Evolutionary conservation across 2,797 vertebrate genomes (phyloP).

Genomic region (Pyrocephalus nanus): DNA sequence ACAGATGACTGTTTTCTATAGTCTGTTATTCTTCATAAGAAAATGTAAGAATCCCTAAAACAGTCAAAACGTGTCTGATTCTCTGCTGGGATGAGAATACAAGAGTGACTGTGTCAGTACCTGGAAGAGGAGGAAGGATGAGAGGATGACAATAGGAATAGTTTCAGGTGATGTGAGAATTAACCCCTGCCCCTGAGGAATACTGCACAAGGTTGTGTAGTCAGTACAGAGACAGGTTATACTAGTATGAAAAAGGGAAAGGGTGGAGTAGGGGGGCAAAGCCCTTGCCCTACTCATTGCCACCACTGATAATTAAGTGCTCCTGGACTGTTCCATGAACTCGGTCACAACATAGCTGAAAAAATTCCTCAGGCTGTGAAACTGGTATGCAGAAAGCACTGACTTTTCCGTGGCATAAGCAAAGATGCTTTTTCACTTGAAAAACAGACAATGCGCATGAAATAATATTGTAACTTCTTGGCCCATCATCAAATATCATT

Average conservation of each 20-base stretch:
- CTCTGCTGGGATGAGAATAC: background rate
- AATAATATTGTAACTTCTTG: background rate
- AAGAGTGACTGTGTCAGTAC: background rate
- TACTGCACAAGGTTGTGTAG: too few relatives aligned
- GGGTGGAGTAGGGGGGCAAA: background rate
- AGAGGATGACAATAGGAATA: background rate
- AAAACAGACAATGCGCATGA: background rate
- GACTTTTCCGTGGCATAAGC: background rate
- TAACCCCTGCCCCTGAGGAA: background rate
- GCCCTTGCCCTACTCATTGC: background rate
- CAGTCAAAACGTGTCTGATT: background rate
- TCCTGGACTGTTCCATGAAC: background rate
- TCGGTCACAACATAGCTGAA: background rate
- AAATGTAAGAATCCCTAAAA: background rate
- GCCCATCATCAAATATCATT: background rate
- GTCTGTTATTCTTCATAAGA: background rate
- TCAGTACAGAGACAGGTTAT: accelerated
- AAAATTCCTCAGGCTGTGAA: background rate
- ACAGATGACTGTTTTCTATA: background rate
- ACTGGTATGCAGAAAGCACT: background rate
- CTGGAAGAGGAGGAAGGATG: background rate
- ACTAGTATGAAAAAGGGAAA: background rate
- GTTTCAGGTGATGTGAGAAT: background rate
- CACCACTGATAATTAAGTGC: background rate
- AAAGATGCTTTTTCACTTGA: background rate